Evolutionary conservation across 2,113 vertebrate genomes (phyloP).

Genomic region (Naja naja): DNA sequence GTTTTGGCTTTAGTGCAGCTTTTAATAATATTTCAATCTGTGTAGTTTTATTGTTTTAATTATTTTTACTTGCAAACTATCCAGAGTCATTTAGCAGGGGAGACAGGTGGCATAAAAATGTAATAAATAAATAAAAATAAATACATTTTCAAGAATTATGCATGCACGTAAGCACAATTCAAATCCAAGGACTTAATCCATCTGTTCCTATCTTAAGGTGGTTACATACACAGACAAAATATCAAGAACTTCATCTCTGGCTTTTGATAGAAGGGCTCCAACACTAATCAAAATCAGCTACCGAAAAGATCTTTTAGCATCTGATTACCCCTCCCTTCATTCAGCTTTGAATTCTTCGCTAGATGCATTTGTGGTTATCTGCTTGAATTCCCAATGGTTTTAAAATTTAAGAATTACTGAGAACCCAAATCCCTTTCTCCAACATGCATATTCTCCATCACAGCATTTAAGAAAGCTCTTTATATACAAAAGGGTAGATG

Average conservation of each 20-base stretch:
- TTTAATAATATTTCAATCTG: background rate
- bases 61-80: background rate
- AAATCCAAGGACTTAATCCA: background rate
- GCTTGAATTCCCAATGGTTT: background rate
- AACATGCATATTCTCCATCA: background rate
- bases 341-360: too few species aligned
- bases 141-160: background rate
- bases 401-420: background rate
- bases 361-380: background rate
- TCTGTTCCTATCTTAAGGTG: background rate
- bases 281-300: too few species aligned
- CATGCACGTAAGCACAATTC: background rate
- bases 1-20: background rate
- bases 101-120: background rate
- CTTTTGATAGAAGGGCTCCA: too few species aligned
- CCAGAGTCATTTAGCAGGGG: background rate
- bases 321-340: too few species aligned
- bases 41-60: background rate
- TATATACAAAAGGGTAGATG: background rate
- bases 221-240: background rate
- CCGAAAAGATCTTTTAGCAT: too few species aligned
- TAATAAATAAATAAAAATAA: background rate
- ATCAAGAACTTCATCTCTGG: too few species aligned
- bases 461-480: background rate
- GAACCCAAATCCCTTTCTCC: too few species aligned